These are phyloP conservation scores for Gracilinanus agilis DNA, from an alignment of 2,113 vertebrate genomes.

Conservation along the genomic window DNA sequence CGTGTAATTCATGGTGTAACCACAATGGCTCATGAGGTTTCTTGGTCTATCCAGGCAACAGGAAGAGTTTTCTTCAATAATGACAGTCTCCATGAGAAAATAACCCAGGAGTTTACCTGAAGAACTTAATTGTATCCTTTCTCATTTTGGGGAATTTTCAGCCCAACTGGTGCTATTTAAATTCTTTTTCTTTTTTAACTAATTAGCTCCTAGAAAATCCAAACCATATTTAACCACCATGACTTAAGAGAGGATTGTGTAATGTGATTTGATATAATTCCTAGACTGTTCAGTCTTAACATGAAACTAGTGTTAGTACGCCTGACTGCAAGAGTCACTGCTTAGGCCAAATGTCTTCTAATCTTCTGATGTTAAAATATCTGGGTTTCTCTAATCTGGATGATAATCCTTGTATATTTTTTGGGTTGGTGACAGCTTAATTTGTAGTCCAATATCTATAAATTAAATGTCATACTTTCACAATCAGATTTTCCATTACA, in stretches of 20 bases:
- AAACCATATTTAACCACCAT: conserved; percentile 61
- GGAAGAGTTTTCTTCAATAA: conserved; percentile 16
- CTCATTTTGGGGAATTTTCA: conserved; percentile 19
- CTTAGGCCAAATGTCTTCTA: conserved; percentile 75
- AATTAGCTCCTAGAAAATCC: conserved; percentile 63
- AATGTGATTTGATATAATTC: conserved; percentile 66
- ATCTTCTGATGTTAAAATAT: conserved; percentile 70
- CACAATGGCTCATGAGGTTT: conserved; percentile 37
- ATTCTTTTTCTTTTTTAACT: conserved; percentile 53
- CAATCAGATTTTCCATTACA: conserved; percentile 76
- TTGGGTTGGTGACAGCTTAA: conserved; percentile 78
- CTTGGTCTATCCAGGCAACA: conserved; percentile 25
- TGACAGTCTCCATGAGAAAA: background rate
- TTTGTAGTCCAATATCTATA: conserved; percentile 77
- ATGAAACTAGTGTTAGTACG: conserved; percentile 58
- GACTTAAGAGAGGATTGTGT: conserved; percentile 66
- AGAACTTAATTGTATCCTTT: background rate
- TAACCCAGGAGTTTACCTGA: background rate
- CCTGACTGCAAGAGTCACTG: conserved; percentile 67
- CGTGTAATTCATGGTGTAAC: conserved; percentile 45
- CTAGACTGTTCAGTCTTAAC: conserved; percentile 64
- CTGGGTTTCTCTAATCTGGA: conserved; percentile 66
- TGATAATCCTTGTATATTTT: conserved; percentile 71
- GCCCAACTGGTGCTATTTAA: conserved; percentile 51
- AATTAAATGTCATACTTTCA: conserved; percentile 80